phyloP scores from a whole-genome alignment of 2,113 vertebrate species.

The Onychorhynchus coronatus region DNA sequence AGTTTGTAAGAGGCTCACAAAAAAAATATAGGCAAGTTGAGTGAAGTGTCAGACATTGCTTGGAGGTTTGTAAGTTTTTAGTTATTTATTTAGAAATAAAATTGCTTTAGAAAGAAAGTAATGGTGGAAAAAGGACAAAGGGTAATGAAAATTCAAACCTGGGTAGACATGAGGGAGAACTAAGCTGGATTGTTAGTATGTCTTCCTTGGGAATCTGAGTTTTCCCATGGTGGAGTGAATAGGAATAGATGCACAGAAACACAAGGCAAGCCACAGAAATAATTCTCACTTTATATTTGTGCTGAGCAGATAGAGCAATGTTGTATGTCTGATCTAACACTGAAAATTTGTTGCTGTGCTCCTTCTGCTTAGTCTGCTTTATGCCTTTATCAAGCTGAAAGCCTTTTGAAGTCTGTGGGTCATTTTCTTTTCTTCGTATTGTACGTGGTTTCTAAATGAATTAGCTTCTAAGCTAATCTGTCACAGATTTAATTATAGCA shows the following conservation, averaged over 20 bases:
- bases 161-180: not conserved
- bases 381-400: slow-evolving; percentile 6
- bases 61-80: not conserved
- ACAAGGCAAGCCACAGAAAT: not conserved
- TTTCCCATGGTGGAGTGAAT: not conserved
- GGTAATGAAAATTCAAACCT: not conserved
- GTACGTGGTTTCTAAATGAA: slow-evolving; percentile 36
- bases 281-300: not conserved
- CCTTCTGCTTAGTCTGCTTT: not conserved
- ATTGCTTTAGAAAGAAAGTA: not conserved
- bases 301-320: not conserved
- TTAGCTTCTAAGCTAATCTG: slow-evolving; percentile 50
- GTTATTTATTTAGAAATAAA: not conserved
- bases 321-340: not conserved
- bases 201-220: not conserved
- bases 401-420: slow-evolving; percentile 42
- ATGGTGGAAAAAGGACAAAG: not conserved
- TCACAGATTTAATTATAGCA: slow-evolving; percentile 48
- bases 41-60: not conserved
- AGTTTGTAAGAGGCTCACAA: not conserved
- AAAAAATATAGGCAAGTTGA: not conserved
- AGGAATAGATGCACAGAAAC: not conserved
- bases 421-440: slow-evolving; percentile 40
- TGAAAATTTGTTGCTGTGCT: not conserved
- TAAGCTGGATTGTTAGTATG: not conserved